These are phyloP conservation scores for Planiliza haematocheilus DNA, from an alignment of 2,113 vertebrate genomes.

Conservation along the genomic window DNA sequence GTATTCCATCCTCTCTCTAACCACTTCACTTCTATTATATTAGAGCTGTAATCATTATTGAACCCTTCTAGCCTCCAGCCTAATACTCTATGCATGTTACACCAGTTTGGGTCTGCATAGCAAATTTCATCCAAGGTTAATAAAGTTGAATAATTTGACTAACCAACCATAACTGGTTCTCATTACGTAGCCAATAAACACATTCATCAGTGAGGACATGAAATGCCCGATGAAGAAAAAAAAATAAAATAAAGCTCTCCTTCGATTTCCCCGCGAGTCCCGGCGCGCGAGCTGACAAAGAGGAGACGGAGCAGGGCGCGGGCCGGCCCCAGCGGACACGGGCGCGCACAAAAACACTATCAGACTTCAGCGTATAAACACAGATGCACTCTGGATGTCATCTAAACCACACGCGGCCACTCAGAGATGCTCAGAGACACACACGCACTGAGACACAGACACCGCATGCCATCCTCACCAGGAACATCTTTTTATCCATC, in stretches of 20 bases:
- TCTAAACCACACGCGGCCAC: slow-evolving; percentile 63
- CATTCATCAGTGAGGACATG: slow-evolving; percentile 90
- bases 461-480: slow-evolving; percentile 73
- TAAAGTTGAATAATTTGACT: slow-evolving; percentile 96
- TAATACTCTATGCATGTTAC: slow-evolving; percentile 88
- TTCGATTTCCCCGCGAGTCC: slow-evolving; percentile 52
- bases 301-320: slow-evolving; percentile 27
- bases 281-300: slow-evolving; percentile 23
- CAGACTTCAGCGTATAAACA: slow-evolving; percentile 53
- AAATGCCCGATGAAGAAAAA: slow-evolving; percentile 76
- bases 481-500: slow-evolving; percentile 84
- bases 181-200: slow-evolving; percentile 93
- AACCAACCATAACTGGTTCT: slow-evolving; percentile 92
- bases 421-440: slow-evolving; percentile 54
- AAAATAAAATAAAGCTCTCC: slow-evolving; percentile 53
- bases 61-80: slow-evolving; percentile 86
- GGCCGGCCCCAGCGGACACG: background rate
- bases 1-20: slow-evolving; percentile 71
- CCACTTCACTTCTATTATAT: slow-evolving; percentile 82
- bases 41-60: slow-evolving; percentile 89
- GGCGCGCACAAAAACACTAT: slow-evolving; percentile 29
- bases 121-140: slow-evolving; percentile 91
- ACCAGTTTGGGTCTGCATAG: slow-evolving; percentile 87
- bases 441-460: slow-evolving; percentile 46
- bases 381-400: slow-evolving; percentile 64